Evolutionary conservation across 1,140 invertebrate species (phyloP).

Genomic region (Condylostylus longicornis): DNA sequence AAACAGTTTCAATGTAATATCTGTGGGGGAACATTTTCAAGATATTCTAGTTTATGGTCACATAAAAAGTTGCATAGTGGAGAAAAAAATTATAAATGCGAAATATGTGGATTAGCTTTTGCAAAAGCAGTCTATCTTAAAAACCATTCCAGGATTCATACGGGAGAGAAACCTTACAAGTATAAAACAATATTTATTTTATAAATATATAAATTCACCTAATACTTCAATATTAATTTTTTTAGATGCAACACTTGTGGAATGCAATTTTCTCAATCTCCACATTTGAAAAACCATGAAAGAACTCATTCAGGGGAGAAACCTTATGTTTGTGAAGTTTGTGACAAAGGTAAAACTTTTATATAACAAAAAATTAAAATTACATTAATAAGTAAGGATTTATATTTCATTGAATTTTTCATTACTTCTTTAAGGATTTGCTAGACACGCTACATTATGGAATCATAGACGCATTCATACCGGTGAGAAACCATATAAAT

Average conservation of each 20-base stretch:
- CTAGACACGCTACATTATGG: constrained; percentile 71
- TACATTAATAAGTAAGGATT: too few species aligned
- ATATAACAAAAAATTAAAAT: too few species aligned
- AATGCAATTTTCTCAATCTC: constrained; percentile 76
- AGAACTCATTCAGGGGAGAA: constrained; percentile 78
- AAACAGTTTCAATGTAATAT: constrained; percentile 79
- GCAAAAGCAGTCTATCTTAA: constrained; percentile 81
- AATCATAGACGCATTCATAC: constrained; percentile 87
- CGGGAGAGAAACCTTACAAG: constrained; percentile 71
- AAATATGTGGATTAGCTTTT: constrained; percentile 84
- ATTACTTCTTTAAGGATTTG: too few species aligned
- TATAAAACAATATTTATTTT: too few species aligned
- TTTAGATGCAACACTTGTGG: constrained; percentile 63
- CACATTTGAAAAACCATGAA: constrained; percentile 84
- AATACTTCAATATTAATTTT: too few species aligned
- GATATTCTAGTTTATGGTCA: constrained; percentile 72
- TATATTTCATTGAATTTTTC: too few species aligned
- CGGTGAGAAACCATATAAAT: constrained; percentile 76
- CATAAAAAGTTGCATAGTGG: constrained; percentile 72
- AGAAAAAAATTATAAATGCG: constrained; percentile 82
- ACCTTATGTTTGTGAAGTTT: constrained; percentile 82
- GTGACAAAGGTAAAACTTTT: constrained; percentile 84
- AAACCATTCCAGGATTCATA: constrained; percentile 76
- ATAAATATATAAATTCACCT: too few species aligned
- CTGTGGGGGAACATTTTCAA: constrained; percentile 65